Percentiles rank a stretch among this genome's conserved stretches.
phyloP scores from a whole-genome alignment of 1,140 invertebrate species.

The Thaumetopoea pityocampa region DNA sequence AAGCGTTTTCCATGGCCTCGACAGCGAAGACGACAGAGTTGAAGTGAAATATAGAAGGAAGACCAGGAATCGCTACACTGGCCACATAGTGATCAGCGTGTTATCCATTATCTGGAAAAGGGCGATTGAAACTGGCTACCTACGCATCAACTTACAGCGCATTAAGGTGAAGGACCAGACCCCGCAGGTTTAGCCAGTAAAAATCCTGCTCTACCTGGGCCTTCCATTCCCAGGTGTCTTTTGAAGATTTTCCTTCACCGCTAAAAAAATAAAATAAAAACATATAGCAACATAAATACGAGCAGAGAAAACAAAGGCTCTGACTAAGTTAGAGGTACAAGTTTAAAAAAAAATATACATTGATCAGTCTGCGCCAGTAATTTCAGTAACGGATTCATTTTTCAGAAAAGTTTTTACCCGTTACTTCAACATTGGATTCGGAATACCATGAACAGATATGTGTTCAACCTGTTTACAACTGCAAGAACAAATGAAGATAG shows the following conservation, averaged over 20 bases:
- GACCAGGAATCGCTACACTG: constrained; percentile 12
- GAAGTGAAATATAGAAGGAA: constrained; percentile 13
- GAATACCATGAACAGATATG: not conserved
- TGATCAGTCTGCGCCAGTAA: not conserved
- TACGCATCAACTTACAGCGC: constrained; percentile 19
- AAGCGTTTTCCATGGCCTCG: constrained; percentile 2
- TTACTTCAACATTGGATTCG: constrained; percentile 2
- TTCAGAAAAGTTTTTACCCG: constrained; percentile 1
- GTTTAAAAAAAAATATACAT: constrained; percentile 2
- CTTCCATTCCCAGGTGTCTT: no score
- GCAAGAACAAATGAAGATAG: not conserved
- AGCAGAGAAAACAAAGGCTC: no score
- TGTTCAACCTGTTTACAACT: not conserved
- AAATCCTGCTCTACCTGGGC: no score
- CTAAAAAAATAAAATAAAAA: no score
- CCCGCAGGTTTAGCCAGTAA: constrained; percentile 18
- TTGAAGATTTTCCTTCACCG: no score
- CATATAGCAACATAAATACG: no score
- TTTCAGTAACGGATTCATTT: not conserved
- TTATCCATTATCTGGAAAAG: constrained; percentile 15
- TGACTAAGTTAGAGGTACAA: no score
- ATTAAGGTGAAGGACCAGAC: constrained; percentile 16
- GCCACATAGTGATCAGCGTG: constrained; percentile 10
- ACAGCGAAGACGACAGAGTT: constrained; percentile 2
- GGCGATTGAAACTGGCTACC: not conserved